Conservation (phyloP, 2,888 invertebrate genomes). For the Sthenelais limicola region DNA sequence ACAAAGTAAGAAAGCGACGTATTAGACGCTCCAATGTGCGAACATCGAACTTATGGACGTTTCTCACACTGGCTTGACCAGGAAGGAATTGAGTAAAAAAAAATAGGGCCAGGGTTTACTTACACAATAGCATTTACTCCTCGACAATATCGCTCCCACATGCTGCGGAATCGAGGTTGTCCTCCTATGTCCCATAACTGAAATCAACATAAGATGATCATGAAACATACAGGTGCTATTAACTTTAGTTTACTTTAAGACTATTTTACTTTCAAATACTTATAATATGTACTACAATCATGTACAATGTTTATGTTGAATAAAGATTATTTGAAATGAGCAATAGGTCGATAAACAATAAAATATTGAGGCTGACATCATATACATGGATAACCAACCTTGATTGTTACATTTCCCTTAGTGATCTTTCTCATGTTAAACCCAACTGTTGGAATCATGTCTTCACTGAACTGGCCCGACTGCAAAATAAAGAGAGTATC, state of each 20-base stretch:
- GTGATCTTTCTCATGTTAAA: slow-evolving; percentile 99
- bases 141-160: slow-evolving; percentile 99
- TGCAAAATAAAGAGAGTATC: slow-evolving; percentile 74
- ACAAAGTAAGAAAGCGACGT: no score
- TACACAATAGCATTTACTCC: slow-evolving; percentile 99
- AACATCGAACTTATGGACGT: no score
- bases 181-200: slow-evolving; percentile 98
- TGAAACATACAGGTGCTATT: no score
- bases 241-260: background rate
- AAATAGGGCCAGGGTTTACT: no score
- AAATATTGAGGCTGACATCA: background rate
- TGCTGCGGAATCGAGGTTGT: slow-evolving; percentile 98
- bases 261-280: background rate
- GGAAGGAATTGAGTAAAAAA: no score
- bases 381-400: slow-evolving; percentile 74
- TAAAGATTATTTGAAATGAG: no score
- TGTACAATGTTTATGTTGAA: background rate
- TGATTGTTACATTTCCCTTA: slow-evolving; percentile 99
- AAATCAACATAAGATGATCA: no score
- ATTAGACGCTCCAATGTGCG: no score
- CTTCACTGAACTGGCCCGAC: slow-evolving; percentile 99
- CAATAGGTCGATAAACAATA: background rate
- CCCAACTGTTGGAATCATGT: slow-evolving; percentile 99
- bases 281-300: background rate
- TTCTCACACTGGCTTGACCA: no score